Evolutionary conservation across 2,797 vertebrate species (phyloP), one percentile per base, ranked within the genome.

Genomic region (Chaunax sp.): DNA sequence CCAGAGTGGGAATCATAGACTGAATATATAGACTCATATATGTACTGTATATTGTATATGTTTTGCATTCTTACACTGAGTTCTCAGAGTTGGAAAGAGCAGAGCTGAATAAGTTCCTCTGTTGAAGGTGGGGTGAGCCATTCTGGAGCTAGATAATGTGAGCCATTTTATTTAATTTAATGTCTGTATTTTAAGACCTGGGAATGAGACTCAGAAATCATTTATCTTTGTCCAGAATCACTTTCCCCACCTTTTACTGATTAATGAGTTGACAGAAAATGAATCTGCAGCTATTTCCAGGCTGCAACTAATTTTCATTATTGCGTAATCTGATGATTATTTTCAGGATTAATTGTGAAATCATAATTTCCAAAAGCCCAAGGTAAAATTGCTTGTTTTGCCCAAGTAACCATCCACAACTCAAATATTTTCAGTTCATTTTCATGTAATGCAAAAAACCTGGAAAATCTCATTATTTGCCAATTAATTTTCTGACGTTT

Each of bases 21-120:
- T 67, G 18, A 66, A 58, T 64, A 25, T 62, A 50, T 56, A 6
- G 26, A 55, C 2, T 50, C 16, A 49, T 6, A 47, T 22, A 58
- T 18, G 7, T 35, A 35, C n/a, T 35, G 8, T 8, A 8, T 3
- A 6, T 5, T 26, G 7, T 40, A 26, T 20, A 41, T 30, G 43
- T 57, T 65, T 51, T 28, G 11, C 53, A 23, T n/a, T 22, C 65
- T 15, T 43, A 9, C 38, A 62, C 76, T 77, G 33, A 51, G 20
- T 38, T 30, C 30, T 49, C 12, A 25, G 2, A 65, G 30, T 30
- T 9, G 9, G 9, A 35, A 35, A 10, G 33, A 35, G 33, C 33
- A 8, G 28, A 30, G 28, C 28, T 30, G 28, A 30, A 30, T 30
- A 30, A 30, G 28, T 30, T 30, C 28, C 28, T 30, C 28, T 8